Base-by-base conservation (phyloP, 2,113 vertebrate genomes). In the Barnardius zonarius region DNA sequence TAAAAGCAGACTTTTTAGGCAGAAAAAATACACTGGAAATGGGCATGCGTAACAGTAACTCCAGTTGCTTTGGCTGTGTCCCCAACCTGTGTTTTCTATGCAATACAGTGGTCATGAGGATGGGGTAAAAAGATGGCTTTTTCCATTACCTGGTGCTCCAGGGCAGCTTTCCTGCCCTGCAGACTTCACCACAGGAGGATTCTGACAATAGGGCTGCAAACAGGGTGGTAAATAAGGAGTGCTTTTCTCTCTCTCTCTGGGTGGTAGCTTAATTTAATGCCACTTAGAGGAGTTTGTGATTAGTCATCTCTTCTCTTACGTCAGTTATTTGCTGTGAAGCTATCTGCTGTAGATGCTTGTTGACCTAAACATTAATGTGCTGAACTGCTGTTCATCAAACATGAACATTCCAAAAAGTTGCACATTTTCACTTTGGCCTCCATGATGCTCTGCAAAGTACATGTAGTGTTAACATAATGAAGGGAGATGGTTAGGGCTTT, bases 81-180 rank as follows among this genome's bases (percentile, higher is more conserved):
- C 24, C 11, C 4, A 1, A 0, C 0, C 20, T 7, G 0, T 20
- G 10, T 69, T 83, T 80, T 93, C 48, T 37, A 5, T 52, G n/a
- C 2, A 4, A 0, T 31, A 11, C 48, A 12, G 6, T 57, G 20
- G 13, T 91, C 6, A 1, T 64, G 44, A 84, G 33, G 9, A 52
- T 84, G 39, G 30, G 35, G 28, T 39, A 46, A 44, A 30, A 72
- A 5, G 52, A 33, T 41, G 66, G 33, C 62, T 20, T 62, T 48
- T 91, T 72, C 52, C 19, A 17, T 67, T 3, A 1, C 41, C 31
- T 72, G 18, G 5, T 86, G 46, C 48, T 74, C 46, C 43, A 41
- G 64, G 25, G 19, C 22, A 48, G 33, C 12, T 44, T 78, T 84
- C 25, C n/a, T 89, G 13, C 64, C 68, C 51, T 78, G 39, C 31